A percentile compares a stretch with the other conserved stretches of the same genome.
phyloP scores from a whole-genome alignment of 2,888 invertebrate species.

The Callinectes sapidus region DNA sequence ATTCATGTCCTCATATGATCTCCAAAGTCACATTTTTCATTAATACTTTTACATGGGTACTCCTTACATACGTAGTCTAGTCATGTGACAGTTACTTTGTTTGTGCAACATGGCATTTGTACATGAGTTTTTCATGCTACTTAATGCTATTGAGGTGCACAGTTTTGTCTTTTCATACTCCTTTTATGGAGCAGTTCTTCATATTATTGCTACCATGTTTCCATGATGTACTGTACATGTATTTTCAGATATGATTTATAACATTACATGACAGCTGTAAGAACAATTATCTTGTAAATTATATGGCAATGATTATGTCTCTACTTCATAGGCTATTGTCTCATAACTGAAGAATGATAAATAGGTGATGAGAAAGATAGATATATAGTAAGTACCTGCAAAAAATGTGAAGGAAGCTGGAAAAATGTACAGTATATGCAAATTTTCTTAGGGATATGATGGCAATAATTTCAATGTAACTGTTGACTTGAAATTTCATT shows the following conservation, averaged over 20 bases:
- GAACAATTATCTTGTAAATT: not conserved
- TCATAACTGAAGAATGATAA: not conserved
- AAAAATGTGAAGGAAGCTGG: not conserved
- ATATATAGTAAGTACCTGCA: not conserved
- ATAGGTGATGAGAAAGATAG: not conserved
- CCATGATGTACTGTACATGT: not conserved
- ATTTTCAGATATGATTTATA: not conserved
- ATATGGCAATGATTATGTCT: not conserved
- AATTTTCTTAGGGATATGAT: not conserved
- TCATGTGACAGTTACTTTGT: not conserved
- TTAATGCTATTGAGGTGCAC: not conserved
- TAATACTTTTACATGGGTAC: not conserved
- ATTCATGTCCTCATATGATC: not conserved
- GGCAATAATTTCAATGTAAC: not conserved
- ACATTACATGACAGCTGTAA: not conserved
- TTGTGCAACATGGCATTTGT: not conserved
- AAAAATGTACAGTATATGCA: not conserved
- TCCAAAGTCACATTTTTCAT: not conserved
- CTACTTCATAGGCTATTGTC: not conserved
- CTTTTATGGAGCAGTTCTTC: not conserved
- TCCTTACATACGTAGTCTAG: not conserved
- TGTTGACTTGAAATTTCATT: not conserved
- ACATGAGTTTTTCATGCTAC: not conserved
- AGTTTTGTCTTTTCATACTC: not conserved
- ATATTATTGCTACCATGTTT: not conserved